Evolutionary conservation across 2,113 vertebrate species (phyloP).

Genomic region (Thamnophis sirtalis): DNA sequence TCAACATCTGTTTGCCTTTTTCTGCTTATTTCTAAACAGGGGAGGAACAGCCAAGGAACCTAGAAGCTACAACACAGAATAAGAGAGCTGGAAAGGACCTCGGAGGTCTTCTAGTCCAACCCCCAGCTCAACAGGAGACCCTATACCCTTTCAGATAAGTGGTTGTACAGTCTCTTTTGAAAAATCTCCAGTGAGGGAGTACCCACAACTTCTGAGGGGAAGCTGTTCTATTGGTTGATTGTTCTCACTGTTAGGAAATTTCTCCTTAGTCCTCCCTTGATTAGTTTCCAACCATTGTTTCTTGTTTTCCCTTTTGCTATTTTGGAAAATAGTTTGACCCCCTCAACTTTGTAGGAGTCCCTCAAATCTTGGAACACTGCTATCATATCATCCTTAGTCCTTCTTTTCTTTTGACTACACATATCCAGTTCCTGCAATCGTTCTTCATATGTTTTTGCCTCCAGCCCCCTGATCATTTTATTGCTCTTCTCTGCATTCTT

Average conservation of each 20-base stretch:
- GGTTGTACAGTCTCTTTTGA: background rate
- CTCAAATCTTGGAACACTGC: too few relatives aligned
- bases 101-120: background rate
- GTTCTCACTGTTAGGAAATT: background rate
- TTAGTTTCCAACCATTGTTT: background rate
- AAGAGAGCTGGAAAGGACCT: background rate
- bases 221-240: background rate
- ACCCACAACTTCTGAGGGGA: background rate
- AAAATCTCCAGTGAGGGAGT: background rate
- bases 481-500: too few relatives aligned
- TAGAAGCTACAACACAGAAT: background rate
- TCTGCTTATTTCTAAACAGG: background rate
- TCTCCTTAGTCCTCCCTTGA: background rate
- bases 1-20: background rate
- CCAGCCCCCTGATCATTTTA: too few relatives aligned
- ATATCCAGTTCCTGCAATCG: too few relatives aligned
- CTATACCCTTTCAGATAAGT: background rate
- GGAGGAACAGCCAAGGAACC: background rate
- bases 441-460: too few relatives aligned
- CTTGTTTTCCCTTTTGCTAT: too few relatives aligned
- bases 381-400: too few relatives aligned
- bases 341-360: too few relatives aligned
- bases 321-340: too few relatives aligned
- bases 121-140: background rate
- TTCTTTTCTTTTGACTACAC: too few relatives aligned